phyloP scores from a whole-genome alignment of 2,113 vertebrate genomes.

The Bubo blakistoni region DNA sequence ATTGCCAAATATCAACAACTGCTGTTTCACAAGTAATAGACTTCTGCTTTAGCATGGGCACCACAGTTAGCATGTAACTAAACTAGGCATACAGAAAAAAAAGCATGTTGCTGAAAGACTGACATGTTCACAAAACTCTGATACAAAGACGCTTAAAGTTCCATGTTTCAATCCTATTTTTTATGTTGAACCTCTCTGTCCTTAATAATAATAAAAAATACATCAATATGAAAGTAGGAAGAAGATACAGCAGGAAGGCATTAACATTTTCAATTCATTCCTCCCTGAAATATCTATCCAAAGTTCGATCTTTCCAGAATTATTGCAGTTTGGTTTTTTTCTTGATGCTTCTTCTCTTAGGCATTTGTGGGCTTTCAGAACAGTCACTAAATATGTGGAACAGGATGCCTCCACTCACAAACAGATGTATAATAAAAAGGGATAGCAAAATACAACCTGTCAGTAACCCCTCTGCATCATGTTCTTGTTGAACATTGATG shows the following conservation, averaged over 20 bases:
- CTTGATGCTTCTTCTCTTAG: neutral
- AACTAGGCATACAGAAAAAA: neutral
- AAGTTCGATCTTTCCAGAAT: neutral
- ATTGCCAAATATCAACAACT: neutral
- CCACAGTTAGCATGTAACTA: neutral
- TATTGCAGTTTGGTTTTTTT: neutral
- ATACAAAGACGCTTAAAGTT: neutral
- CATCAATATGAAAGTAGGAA: neutral
- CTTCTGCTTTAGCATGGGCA: neutral
- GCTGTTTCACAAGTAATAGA: neutral
- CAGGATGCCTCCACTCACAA: conserved; percentile 11
- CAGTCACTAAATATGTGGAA: neutral
- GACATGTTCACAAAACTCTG: neutral
- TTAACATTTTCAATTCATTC: neutral
- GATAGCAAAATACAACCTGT: conserved; percentile 13
- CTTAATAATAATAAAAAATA: neutral
- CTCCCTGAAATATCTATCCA: neutral
- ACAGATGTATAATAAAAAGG: conserved; percentile 22
- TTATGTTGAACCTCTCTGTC: neutral
- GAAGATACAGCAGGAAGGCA: neutral
- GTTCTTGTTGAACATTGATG: neutral
- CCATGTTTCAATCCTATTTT: neutral
- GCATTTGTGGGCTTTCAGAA: neutral
- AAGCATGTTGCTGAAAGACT: neutral
- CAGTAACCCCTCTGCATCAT: neutral